Conservation (phyloP, 2,888 invertebrate genomes). For the Scaeva pyrastri region DNA sequence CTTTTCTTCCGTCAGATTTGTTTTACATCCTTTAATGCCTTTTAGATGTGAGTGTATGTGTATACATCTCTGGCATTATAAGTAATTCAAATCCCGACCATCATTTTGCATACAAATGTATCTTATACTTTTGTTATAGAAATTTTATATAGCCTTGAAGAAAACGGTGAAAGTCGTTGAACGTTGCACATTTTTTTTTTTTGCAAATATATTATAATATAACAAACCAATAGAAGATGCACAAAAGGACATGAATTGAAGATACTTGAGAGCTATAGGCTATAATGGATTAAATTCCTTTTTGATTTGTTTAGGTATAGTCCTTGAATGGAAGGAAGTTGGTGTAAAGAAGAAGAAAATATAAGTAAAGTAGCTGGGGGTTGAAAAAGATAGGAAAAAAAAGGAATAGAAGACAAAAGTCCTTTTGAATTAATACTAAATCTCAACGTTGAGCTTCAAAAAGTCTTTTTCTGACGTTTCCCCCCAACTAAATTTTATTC, state of each 20-base stretch:
- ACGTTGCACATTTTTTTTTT: slow-evolving; percentile 53
- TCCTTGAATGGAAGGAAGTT: no score
- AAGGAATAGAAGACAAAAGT: not conserved
- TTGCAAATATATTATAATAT: slow-evolving; percentile 44
- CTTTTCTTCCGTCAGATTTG: slow-evolving; percentile 3
- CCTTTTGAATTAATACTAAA: not conserved
- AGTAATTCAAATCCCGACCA: slow-evolving; percentile 21
- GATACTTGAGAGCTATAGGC: not conserved
- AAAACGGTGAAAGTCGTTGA: slow-evolving; percentile 62
- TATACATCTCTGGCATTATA: slow-evolving; percentile 15
- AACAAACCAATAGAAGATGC: slow-evolving; percentile 56
- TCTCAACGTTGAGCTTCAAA: not conserved
- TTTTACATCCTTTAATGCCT: slow-evolving; percentile 60
- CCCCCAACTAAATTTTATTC: no score
- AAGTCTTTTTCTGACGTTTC: no score
- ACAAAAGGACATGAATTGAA: not conserved
- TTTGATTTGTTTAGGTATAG: not conserved
- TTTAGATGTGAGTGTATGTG: no score
- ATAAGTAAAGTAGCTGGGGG: no score
- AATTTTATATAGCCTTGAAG: slow-evolving; percentile 34
- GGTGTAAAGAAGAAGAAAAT: no score
- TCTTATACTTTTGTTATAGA: not conserved
- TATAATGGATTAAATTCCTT: not conserved
- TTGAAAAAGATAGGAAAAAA: no score
- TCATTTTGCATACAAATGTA: slow-evolving; percentile 5